Evolutionary conservation across 1,140 invertebrate genomes (phyloP).

Genomic region (Pseudomyrmex dendroicus): DNA sequence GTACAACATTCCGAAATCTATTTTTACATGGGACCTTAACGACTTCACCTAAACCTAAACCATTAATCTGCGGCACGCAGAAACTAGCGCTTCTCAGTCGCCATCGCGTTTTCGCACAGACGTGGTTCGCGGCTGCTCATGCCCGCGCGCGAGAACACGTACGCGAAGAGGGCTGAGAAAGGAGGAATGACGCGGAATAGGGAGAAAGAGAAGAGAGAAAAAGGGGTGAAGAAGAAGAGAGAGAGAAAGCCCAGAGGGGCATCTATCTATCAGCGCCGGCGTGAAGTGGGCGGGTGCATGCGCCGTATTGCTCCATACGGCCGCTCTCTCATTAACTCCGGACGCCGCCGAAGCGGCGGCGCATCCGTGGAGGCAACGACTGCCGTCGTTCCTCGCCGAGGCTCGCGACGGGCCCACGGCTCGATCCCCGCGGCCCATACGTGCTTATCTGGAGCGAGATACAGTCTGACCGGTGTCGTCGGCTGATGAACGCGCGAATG

Average conservation of each 20-base stretch:
- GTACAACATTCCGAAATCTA: background rate
- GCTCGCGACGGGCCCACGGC: background rate
- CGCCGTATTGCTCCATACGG: constrained; percentile 84
- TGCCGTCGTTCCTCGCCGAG: constrained; percentile 56
- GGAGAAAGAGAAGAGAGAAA: constrained; percentile 24
- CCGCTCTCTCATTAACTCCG: constrained; percentile 85
- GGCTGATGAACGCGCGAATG: constrained; percentile 31
- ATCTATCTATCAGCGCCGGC: constrained; percentile 86
- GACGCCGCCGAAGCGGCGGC: constrained; percentile 77
- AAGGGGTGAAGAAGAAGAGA: constrained; percentile 60
- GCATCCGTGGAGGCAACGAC: constrained; percentile 68
- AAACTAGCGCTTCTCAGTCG: constrained; percentile 11
- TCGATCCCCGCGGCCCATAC: constrained; percentile 56
- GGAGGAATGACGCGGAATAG: background rate
- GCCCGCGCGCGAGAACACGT: constrained; percentile 54
- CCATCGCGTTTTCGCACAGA: constrained; percentile 37
- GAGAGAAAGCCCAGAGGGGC: constrained; percentile 78
- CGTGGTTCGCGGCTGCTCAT: background rate
- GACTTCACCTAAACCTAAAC: constrained; percentile 27
- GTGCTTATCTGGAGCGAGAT: constrained; percentile 45
- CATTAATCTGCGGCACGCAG: constrained; percentile 25
- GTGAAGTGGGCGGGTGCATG: constrained; percentile 85
- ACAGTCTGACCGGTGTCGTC: constrained; percentile 39
- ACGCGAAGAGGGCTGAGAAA: constrained; percentile 30
- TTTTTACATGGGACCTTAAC: constrained; percentile 17